phyloP scores from a whole-genome alignment of 2,113 vertebrate genomes.

The Collichthys lucidus region DNA sequence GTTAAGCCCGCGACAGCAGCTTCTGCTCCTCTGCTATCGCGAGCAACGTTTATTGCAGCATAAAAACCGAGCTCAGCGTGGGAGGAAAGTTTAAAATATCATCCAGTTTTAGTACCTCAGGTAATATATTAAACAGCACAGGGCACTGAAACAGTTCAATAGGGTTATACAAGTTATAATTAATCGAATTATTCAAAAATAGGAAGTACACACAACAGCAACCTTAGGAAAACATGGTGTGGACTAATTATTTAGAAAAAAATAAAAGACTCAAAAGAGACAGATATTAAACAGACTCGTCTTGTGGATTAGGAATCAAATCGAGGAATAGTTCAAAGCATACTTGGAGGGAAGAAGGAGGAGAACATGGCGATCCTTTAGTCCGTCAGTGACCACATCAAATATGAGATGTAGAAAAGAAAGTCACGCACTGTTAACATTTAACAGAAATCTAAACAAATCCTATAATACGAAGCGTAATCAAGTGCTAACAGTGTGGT shows the following conservation, averaged over 20 bases:
- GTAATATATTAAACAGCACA: conserved; percentile 48
- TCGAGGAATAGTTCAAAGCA: too few relatives aligned
- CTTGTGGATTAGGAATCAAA: neutral
- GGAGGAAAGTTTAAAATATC: conserved; percentile 30
- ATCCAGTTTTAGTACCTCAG: conserved; percentile 25
- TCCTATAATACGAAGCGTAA: neutral
- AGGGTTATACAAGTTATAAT: conserved; percentile 10
- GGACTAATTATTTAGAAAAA: conserved; percentile 39
- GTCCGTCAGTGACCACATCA: neutral
- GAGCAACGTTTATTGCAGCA: conserved; percentile 36
- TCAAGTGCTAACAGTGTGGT: neutral
- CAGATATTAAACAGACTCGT: neutral
- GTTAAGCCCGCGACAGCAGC: conserved; percentile 7
- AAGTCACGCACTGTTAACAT: too few relatives aligned
- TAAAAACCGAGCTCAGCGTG: conserved; percentile 27
- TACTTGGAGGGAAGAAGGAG: neutral
- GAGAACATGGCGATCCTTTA: neutral
- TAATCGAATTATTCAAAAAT: conserved; percentile 3
- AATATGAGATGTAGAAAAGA: neutral
- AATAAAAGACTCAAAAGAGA: neutral
- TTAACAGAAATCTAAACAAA: neutral
- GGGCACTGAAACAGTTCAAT: neutral
- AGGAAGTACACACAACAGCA: conserved; percentile 1
- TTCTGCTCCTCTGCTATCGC: conserved; percentile 35
- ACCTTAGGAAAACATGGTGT: conserved; percentile 26